These are phyloP conservation scores for Phyllotreta cruciferae DNA, from an alignment of 2,888 invertebrate genomes.

Conservation along the genomic window DNA sequence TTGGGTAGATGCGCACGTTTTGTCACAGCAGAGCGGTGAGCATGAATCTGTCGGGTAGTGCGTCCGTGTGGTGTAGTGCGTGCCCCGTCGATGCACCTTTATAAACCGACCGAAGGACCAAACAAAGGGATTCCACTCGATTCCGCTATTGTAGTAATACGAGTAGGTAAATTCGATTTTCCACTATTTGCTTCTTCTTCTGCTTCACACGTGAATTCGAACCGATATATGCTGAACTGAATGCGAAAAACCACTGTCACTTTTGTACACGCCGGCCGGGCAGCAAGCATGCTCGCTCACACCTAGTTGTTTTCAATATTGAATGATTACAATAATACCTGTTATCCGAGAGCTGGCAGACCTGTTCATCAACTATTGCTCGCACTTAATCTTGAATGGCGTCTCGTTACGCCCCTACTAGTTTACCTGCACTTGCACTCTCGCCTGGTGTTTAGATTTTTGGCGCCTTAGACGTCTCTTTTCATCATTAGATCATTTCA, in stretches of 20 bases:
- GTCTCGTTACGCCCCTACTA: slow-evolving; percentile 58
- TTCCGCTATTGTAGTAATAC: too few species aligned
- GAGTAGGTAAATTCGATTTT: too few species aligned
- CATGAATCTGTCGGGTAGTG: slow-evolving; percentile 54
- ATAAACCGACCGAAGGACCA: slow-evolving; percentile 44
- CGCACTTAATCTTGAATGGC: slow-evolving; percentile 60
- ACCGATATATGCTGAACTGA: slow-evolving; percentile 26
- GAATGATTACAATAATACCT: slow-evolving; percentile 61
- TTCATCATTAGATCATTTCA: slow-evolving; percentile 40
- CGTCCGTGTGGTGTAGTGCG: slow-evolving; percentile 56
- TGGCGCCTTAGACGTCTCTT: slow-evolving; percentile 43
- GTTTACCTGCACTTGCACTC: slow-evolving; percentile 52
- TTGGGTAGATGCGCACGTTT: slow-evolving; percentile 50
- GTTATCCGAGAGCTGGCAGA: slow-evolving; percentile 58
- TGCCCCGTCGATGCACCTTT: slow-evolving; percentile 47
- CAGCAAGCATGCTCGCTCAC: slow-evolving; percentile 46
- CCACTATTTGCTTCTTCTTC: not conserved
- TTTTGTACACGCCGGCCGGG: slow-evolving; percentile 35
- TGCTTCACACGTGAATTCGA: slow-evolving; percentile 14
- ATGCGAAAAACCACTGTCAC: slow-evolving; percentile 33
- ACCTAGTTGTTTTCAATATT: slow-evolving; percentile 57
- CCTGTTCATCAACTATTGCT: slow-evolving; percentile 60
- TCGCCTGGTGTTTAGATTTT: slow-evolving; percentile 44
- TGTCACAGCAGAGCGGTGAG: slow-evolving; percentile 52
- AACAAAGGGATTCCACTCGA: slow-evolving; percentile 49